Evolutionary conservation across 2,113 vertebrate genomes (phyloP).

Genomic region (Forbesichthys agassizii): DNA sequence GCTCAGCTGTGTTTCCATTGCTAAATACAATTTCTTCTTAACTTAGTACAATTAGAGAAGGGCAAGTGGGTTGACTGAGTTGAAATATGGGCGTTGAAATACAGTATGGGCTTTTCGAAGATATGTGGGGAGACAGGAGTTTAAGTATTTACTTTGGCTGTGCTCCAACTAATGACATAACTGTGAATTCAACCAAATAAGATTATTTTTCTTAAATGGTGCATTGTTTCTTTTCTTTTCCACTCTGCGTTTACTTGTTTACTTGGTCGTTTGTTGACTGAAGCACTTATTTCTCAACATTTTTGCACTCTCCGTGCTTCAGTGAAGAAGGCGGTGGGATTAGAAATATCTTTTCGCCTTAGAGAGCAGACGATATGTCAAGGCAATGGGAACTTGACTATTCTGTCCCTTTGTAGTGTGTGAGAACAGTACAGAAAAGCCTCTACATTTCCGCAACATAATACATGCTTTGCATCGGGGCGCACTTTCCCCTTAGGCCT

Average conservation of each 20-base stretch:
- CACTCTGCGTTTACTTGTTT: slow-evolving; percentile 34
- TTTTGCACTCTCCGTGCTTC: slow-evolving; percentile 17
- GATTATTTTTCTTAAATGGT: slow-evolving; percentile 7
- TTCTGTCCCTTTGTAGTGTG: slow-evolving; percentile 3
- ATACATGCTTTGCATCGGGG: not conserved
- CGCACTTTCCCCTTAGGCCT: slow-evolving; percentile 29
- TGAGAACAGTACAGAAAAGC: slow-evolving; percentile 29
- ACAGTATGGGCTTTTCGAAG: slow-evolving; percentile 4
- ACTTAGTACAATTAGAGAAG: not conserved
- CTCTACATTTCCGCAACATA: slow-evolving; percentile 21
- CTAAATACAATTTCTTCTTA: slow-evolving; percentile 5
- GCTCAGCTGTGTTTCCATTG: not conserved
- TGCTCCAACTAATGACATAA: slow-evolving; percentile 21
- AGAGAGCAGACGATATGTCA: too few species aligned
- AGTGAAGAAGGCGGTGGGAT: slow-evolving; percentile 5
- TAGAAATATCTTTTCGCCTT: slow-evolving; percentile 27
- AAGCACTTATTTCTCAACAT: slow-evolving; percentile 30
- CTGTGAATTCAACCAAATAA: slow-evolving; percentile 45
- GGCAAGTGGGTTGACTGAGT: slow-evolving; percentile 33
- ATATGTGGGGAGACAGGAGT: slow-evolving; percentile 21
- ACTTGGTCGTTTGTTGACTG: slow-evolving; percentile 43
- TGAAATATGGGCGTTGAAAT: not conserved
- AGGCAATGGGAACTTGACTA: too few species aligned
- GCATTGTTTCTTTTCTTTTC: not conserved
- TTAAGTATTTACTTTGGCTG: slow-evolving; percentile 36